Conservation (phyloP, 2,113 vertebrate species). For the Heterotilapia buettikoferi region DNA sequence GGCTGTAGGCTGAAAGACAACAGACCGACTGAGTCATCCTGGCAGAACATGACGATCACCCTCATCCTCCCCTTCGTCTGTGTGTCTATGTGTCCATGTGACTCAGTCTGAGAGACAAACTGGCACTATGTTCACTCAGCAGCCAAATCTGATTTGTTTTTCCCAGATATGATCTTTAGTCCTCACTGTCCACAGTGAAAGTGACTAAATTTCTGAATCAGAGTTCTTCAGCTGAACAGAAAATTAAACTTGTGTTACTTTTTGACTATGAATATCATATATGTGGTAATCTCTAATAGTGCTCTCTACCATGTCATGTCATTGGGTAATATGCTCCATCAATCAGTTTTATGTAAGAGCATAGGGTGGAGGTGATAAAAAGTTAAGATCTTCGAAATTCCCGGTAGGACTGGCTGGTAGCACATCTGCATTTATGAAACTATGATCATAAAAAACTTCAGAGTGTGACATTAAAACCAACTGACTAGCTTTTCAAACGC, state of each 20-base stretch:
- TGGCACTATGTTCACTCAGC: not conserved
- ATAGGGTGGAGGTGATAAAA: not conserved
- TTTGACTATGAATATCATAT: not conserved
- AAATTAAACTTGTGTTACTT: not conserved
- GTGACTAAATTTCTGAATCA: not conserved
- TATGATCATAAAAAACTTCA: not conserved
- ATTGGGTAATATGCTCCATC: not conserved
- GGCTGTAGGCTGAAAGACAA: constrained; percentile 35
- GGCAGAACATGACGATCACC: constrained; percentile 32
- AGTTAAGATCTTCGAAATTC: not conserved
- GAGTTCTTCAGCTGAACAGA: not conserved
- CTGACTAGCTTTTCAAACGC: not conserved
- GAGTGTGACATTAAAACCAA: not conserved
- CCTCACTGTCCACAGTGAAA: not conserved
- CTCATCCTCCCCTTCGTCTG: not conserved
- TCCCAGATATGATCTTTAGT: not conserved
- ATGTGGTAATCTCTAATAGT: not conserved
- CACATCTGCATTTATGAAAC: not conserved
- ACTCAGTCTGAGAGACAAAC: constrained; percentile 25
- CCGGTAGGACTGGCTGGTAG: not conserved
- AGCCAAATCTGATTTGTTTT: not conserved
- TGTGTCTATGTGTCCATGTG: constrained; percentile 21
- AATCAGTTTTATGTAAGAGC: not conserved
- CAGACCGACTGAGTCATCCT: constrained; percentile 50
- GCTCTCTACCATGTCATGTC: not conserved